Conservation (phyloP, 2,797 vertebrate genomes). For the Bucorvus abyssinicus region DNA sequence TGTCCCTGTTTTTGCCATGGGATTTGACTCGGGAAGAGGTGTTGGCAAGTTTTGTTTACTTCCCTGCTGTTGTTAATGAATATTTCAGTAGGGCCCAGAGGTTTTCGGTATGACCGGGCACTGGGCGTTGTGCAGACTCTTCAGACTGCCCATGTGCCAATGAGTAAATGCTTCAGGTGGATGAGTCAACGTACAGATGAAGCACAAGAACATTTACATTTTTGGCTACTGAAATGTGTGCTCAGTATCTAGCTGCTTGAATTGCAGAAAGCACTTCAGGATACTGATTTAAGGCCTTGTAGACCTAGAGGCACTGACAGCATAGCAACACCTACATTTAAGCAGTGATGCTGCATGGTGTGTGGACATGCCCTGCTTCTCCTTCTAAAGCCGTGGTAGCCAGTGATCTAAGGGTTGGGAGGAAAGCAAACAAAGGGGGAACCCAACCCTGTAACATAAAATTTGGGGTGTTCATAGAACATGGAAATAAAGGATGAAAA, state of each 20-base stretch:
- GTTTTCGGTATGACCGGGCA: neutral
- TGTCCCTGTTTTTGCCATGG: neutral
- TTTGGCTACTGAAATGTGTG: neutral
- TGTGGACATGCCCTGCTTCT: neutral
- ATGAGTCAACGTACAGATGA: neutral
- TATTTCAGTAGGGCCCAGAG: neutral
- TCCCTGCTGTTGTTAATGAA: rapidly evolving
- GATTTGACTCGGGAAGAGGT: neutral
- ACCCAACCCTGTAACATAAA: neutral
- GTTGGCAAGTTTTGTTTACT: neutral
- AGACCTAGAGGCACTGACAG: neutral
- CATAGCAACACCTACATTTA: neutral
- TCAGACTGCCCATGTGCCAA: neutral
- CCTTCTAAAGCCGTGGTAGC: neutral
- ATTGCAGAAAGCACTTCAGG: neutral
- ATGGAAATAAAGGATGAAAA: neutral
- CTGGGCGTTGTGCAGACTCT: neutral
- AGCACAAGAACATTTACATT: neutral
- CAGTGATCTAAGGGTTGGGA: neutral
- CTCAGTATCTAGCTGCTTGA: neutral
- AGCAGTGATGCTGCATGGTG: neutral
- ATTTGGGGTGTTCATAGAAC: neutral
- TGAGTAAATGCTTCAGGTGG: neutral
- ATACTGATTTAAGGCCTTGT: neutral
- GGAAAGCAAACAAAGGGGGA: neutral